Evolutionary conservation across 2,888 invertebrate species (phyloP).

Genomic region (Cyrtodaria siliqua): DNA sequence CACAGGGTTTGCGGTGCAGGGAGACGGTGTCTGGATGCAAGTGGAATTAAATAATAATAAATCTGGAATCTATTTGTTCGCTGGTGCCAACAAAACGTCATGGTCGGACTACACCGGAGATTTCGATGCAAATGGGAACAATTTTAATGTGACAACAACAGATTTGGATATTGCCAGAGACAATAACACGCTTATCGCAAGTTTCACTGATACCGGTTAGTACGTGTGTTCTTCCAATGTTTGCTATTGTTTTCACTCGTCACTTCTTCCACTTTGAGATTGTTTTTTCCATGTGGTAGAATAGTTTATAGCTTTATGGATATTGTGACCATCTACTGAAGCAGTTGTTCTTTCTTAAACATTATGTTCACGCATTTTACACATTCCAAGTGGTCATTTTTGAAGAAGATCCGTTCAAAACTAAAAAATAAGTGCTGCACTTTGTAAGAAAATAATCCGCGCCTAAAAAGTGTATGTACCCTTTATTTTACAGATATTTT

Average conservation of each 20-base stretch:
- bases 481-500: conserved; percentile 32
- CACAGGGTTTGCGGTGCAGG: conserved; percentile 39
- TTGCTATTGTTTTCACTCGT: too few species aligned
- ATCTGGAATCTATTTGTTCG: conserved; percentile 30
- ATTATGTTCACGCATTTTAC: too few species aligned
- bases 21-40: conserved; percentile 37
- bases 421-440: too few species aligned
- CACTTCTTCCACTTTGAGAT: too few species aligned
- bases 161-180: background rate
- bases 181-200: conserved; percentile 14
- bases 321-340: too few species aligned
- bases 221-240: background rate
- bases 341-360: too few species aligned
- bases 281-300: too few species aligned
- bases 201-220: conserved; percentile 11
- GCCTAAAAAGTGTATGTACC: too few species aligned
- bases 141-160: conserved; percentile 1
- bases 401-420: too few species aligned
- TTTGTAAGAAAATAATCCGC: too few species aligned
- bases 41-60: conserved; percentile 42
- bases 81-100: conserved; percentile 2
- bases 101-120: conserved; percentile 22
- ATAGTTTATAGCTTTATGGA: too few species aligned
- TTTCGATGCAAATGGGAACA: conserved; percentile 12
- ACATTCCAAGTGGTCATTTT: too few species aligned